These are phyloP conservation scores for Callionymus lyra DNA, from an alignment of 2,113 vertebrate species.

Conservation along the genomic window DNA sequence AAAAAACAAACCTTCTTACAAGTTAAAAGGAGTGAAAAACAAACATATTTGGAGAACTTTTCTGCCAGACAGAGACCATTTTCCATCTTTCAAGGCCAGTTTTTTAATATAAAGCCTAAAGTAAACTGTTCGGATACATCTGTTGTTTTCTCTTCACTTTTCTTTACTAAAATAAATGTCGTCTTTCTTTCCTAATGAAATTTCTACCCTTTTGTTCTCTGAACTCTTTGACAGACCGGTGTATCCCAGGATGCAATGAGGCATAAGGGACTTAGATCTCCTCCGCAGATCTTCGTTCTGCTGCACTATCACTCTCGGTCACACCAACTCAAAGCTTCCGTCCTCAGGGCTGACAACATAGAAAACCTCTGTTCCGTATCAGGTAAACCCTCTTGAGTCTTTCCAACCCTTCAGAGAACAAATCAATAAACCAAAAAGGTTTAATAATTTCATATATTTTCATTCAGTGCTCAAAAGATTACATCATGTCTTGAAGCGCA, in stretches of 20 bases:
- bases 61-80: too few species aligned
- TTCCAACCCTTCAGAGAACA: background rate
- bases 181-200: background rate
- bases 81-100: too few species aligned
- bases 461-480: constrained; percentile 65
- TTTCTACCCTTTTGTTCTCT: constrained; percentile 15
- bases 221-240: constrained; percentile 32
- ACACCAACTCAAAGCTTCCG: constrained; percentile 58
- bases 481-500: constrained; percentile 53
- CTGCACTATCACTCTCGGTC: constrained; percentile 61
- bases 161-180: too few species aligned
- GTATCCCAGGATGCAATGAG: constrained; percentile 16
- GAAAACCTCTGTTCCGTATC: constrained; percentile 27
- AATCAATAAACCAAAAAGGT: constrained; percentile 25
- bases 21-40: too few species aligned
- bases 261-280: background rate
- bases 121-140: too few species aligned
- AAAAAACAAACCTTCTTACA: too few species aligned
- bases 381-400: constrained; percentile 42
- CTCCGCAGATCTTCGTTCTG: constrained; percentile 47
- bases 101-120: too few species aligned
- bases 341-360: constrained; percentile 59
- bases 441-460: constrained; percentile 59
- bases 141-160: too few species aligned
- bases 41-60: too few species aligned